Percentiles rank a stretch among this genome's conserved stretches.
phyloP scores from a whole-genome alignment of 2,888 invertebrate species.

The Halictus quadricinctus region DNA sequence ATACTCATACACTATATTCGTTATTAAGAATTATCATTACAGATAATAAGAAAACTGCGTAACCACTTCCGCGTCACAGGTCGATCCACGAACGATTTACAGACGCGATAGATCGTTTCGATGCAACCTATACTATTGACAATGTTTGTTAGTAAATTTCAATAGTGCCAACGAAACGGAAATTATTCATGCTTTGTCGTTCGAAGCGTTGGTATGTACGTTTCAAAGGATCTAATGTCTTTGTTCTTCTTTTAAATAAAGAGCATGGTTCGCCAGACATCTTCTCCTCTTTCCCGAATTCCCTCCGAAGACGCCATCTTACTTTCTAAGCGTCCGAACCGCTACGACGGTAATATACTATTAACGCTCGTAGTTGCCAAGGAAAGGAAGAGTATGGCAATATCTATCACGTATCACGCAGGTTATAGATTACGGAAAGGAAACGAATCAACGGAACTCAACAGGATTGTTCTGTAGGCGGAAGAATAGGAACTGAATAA shows the following conservation, averaged over 20 bases:
- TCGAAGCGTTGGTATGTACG: neutral
- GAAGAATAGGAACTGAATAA: constrained; percentile 25
- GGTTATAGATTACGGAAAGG: neutral
- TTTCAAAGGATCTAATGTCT: too few species aligned
- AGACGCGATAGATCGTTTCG: constrained; percentile 2
- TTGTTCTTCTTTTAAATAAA: neutral
- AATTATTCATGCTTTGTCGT: neutral
- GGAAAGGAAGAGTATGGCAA: neutral
- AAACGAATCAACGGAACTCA: neutral
- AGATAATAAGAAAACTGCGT: constrained; percentile 71
- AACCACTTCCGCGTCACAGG: constrained; percentile 67
- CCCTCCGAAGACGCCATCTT: neutral
- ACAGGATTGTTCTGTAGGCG: neutral
- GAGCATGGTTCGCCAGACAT: neutral
- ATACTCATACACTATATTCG: constrained; percentile 78
- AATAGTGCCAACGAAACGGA: constrained; percentile 19
- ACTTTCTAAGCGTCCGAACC: neutral
- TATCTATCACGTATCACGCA: neutral
- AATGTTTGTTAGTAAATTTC: neutral
- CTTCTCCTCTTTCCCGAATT: neutral
- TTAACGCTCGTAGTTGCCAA: neutral
- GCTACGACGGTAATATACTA: neutral
- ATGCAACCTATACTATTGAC: constrained; percentile 1
- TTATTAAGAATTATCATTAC: constrained; percentile 76
- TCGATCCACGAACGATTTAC: constrained; percentile 19